Percentiles rank a stretch among this genome's conserved stretches.
These are phyloP conservation scores for Callopanchax toddi DNA, from an alignment of 2,113 vertebrate species.

Conservation along the genomic window DNA sequence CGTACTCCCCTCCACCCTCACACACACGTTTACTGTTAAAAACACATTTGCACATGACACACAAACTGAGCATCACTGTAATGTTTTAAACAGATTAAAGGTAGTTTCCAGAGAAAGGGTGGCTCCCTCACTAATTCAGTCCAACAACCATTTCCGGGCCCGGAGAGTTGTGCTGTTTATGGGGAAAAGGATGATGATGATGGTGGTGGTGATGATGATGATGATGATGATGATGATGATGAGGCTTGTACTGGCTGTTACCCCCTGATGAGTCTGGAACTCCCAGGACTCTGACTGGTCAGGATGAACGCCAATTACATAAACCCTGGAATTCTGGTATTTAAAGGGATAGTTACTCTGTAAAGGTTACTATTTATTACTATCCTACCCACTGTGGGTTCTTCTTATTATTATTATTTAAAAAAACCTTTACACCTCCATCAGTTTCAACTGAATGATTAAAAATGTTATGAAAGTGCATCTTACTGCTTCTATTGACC, in stretches of 20 bases:
- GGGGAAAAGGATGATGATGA: slow-evolving; percentile 49
- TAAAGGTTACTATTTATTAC: too few species aligned
- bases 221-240: slow-evolving; percentile 63
- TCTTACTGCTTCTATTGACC: too few species aligned
- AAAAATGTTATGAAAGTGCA: too few species aligned
- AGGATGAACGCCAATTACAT: slow-evolving; percentile 60
- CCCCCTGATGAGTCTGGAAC: slow-evolving; percentile 64
- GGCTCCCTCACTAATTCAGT: slow-evolving; percentile 59
- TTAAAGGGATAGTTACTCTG: too few species aligned
- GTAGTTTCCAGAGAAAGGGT: slow-evolving; percentile 75
- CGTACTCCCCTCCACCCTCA: slow-evolving; percentile 49
- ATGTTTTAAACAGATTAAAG: slow-evolving; percentile 75
- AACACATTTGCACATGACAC: slow-evolving; percentile 60
- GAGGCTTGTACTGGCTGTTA: slow-evolving; percentile 64
- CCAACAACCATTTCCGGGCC: slow-evolving; percentile 50
- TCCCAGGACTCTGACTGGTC: slow-evolving; percentile 39
- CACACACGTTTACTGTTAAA: slow-evolving; percentile 53
- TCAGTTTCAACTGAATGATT: too few species aligned
- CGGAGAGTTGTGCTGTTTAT: slow-evolving; percentile 57
- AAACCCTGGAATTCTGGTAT: slow-evolving; percentile 39
- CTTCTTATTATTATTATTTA: too few species aligned
- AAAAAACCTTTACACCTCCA: too few species aligned
- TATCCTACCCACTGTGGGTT: too few species aligned
- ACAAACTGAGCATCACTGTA: slow-evolving; percentile 62
- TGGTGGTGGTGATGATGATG: slow-evolving; percentile 64